Percentiles rank a stretch among this genome's conserved stretches.
Conservation (phyloP, 2,888 invertebrate species). For the Sinhomidia bicolor region DNA sequence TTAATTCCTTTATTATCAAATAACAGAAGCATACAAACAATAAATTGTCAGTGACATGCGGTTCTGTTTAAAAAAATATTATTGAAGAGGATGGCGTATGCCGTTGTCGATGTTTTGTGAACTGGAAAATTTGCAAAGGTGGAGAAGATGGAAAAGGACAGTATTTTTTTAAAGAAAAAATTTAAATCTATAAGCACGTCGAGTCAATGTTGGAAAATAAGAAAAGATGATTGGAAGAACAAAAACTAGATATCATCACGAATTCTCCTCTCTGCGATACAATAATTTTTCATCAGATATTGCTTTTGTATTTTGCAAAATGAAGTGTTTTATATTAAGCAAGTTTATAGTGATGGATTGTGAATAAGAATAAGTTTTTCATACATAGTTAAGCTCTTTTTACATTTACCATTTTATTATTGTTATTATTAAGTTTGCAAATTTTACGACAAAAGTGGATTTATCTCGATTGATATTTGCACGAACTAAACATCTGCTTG, state of each 20-base stretch:
- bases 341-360: not conserved
- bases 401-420: not conserved
- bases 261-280: not conserved
- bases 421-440: constrained; percentile 21
- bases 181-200: not conserved
- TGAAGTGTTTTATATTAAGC: not conserved
- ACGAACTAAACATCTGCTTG: constrained; percentile 12
- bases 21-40: not conserved
- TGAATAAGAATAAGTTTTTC: too few relatives aligned
- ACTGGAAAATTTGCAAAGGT: constrained; percentile 33
- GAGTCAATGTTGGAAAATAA: not conserved
- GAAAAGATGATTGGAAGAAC: constrained; percentile 24
- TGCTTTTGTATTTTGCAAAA: not conserved
- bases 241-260: constrained; percentile 7
- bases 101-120: not conserved
- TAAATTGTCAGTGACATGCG: not conserved
- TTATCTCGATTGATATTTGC: constrained; percentile 14
- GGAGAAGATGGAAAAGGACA: not conserved
- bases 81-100: not conserved
- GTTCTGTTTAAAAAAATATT: not conserved
- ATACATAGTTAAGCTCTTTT: not conserved
- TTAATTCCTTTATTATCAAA: constrained; percentile 18
- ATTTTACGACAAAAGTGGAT: constrained; percentile 42
- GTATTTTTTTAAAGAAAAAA: not conserved
- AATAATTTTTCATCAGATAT: not conserved